phyloP scores from a whole-genome alignment of 2,888 invertebrate genomes.

The Psylliodes chrysocephalus region DNA sequence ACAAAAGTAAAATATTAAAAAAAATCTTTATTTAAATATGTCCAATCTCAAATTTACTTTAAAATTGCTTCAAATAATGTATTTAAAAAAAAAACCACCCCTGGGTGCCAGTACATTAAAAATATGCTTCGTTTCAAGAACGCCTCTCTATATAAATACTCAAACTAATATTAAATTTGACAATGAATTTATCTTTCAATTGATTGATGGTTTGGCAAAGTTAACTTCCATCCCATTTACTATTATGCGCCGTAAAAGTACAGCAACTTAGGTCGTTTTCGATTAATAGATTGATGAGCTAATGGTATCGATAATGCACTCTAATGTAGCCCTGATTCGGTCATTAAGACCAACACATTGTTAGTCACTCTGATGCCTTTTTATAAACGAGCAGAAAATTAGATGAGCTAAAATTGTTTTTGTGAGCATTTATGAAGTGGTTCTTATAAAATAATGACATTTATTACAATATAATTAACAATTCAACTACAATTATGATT shows the following conservation, averaged over 20 bases:
- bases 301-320: conserved; percentile 53
- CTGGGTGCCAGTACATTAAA: conserved; percentile 43
- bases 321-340: conserved; percentile 46
- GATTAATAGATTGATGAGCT: conserved; percentile 56
- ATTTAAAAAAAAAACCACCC: conserved; percentile 51
- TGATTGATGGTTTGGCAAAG: conserved; percentile 58
- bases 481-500: no score
- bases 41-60: no score
- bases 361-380: conserved; percentile 36
- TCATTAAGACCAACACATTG: conserved; percentile 48
- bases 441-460: no score
- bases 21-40: no score
- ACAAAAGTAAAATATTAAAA: no score
- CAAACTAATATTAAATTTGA: conserved; percentile 58
- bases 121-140: conserved; percentile 56
- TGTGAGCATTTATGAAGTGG: no score
- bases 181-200: conserved; percentile 58
- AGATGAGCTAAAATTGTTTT: not conserved
- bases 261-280: conserved; percentile 36
- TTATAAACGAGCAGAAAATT: conserved; percentile 22
- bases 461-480: no score
- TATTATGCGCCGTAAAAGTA: conserved; percentile 15
- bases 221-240: conserved; percentile 47
- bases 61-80: no score
- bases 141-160: conserved; percentile 50